Conservation (phyloP, 2,113 vertebrate genomes). For the Ovibos moschatus region DNA sequence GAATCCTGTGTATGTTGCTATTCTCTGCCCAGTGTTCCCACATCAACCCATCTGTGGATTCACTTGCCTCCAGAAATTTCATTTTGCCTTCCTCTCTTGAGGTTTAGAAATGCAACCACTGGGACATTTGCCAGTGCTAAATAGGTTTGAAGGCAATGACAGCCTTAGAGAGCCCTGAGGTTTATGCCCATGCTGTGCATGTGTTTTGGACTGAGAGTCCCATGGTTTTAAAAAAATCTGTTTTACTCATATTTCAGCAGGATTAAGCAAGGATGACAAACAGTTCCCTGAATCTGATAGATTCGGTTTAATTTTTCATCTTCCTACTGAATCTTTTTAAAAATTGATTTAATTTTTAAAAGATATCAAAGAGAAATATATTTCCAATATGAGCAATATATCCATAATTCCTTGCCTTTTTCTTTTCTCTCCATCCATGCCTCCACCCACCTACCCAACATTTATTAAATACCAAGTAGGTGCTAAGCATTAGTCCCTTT, state of each 20-base stretch:
- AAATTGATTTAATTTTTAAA: background rate
- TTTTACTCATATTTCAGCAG: background rate
- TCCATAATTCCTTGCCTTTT: background rate
- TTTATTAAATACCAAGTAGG: background rate
- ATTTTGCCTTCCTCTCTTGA: slow-evolving; percentile 33
- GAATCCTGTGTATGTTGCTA: background rate
- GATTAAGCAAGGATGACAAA: background rate
- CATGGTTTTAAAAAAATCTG: background rate
- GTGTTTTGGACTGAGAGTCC: background rate
- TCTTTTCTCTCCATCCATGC: background rate
- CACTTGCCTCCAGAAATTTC: slow-evolving; percentile 14
- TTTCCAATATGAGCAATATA: background rate
- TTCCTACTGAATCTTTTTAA: background rate
- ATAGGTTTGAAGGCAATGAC: background rate
- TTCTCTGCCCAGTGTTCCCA: slow-evolving; percentile 45
- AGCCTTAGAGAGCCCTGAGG: background rate
- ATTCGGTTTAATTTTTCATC: background rate
- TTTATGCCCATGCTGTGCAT: background rate
- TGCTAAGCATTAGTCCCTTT: background rate
- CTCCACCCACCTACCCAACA: background rate
- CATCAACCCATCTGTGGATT: slow-evolving; percentile 32
- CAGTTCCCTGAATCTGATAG: background rate
- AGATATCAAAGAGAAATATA: background rate
- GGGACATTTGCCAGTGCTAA: slow-evolving; percentile 47
- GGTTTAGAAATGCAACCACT: slow-evolving; percentile 17